Base-by-base conservation (phyloP, 2,888 invertebrate genomes). In the Odontocerum albicorne region DNA sequence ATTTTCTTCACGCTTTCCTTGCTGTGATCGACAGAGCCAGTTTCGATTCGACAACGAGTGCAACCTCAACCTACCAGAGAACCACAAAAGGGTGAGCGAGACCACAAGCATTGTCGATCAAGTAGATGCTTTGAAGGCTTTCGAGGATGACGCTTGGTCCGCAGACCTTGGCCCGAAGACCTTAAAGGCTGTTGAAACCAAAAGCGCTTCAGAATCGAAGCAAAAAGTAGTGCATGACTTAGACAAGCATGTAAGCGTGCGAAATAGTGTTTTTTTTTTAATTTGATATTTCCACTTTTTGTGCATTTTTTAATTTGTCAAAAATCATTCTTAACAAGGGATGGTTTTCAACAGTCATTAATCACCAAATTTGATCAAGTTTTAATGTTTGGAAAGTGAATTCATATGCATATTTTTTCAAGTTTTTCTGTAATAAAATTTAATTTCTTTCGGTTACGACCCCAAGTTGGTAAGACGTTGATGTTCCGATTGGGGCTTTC, bases 1-100 rank as follows among this genome's bases (percentile, higher is more conserved):
- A n/a, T n/a, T n/a, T n/a, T n/a, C n/a, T n/a, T n/a, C n/a, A n/a
- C n/a, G n/a, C n/a, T n/a, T n/a, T n/a, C n/a, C n/a, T n/a, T n/a
- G n/a, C n/a, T n/a, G n/a, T n/a, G n/a, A 3, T 15, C 8, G 8
- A 69, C 87, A 98, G 96, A 96, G 96, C 83, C 97, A 98, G 81
- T 99, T 98, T 84, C 90, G 97, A 75, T 98, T 98, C 83, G 98
- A 98, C 84, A 97, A 96, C 83, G 99, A 98, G 85, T 96, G 95
- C 83, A 92, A 93, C 83, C 85, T 94, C 79, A 93, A 91, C 81
- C 86, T 97, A 72, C 94, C 95, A 77, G 97, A 97, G 82, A 95
- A 95, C 82, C 95, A 96, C 82, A 94, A 93, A 86, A 87, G 94
- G 92, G 96, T 96, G 90, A 92, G 91, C 90, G 75, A 76, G 65